Evolutionary conservation across 1,140 invertebrate species (phyloP), one percentile per base, ranked within the genome.

Genomic region (Subanguina moxae): DNA sequence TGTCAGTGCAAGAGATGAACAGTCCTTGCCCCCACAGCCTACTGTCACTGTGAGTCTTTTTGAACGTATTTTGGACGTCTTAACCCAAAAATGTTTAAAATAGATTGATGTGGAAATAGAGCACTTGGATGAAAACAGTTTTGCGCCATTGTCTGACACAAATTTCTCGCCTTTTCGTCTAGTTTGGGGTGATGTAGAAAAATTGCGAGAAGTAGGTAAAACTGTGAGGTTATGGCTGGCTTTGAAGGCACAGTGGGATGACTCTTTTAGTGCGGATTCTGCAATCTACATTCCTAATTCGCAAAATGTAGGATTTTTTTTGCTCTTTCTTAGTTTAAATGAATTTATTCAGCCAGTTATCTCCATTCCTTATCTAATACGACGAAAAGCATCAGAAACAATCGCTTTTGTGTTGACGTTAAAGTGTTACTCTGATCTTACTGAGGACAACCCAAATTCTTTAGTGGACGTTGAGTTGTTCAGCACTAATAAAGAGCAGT

Each of bases 391-490:
- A 25, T 1, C 19, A 7, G 28, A 43, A 3, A 32, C 19, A 3
- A 28, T 61, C 3, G 28, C 58, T 32, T 32, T 61, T n/a, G 28
- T 30, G 58, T 19, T 61, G 27, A 61, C 58, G 3, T 7, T 43
- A 28, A 30, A 30, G 27, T 30, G 28, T 19, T 32, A 25, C 28
- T 3, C 19, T 3, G 28, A 61, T 19, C 21, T 21, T 3, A 8
- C 27, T 21, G 58, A 25, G 13, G 58, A 30, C 28, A 43, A 32
- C 13, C 28, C 38, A 61, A 43, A 30, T 30, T 30, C 27, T 61
- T 32, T 43, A 21, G 58, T 61, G 8, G 58, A 61, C n/a, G 58
- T 61, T 5, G 58, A 61, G 21, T n/a, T 61, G n/a, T 61, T 21
- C 58, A 61, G 19, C 13, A 61, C 58, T 19, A 61, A 61, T 30